Conservation (phyloP, 2,797 vertebrate species). For the Microtus californicus region DNA sequence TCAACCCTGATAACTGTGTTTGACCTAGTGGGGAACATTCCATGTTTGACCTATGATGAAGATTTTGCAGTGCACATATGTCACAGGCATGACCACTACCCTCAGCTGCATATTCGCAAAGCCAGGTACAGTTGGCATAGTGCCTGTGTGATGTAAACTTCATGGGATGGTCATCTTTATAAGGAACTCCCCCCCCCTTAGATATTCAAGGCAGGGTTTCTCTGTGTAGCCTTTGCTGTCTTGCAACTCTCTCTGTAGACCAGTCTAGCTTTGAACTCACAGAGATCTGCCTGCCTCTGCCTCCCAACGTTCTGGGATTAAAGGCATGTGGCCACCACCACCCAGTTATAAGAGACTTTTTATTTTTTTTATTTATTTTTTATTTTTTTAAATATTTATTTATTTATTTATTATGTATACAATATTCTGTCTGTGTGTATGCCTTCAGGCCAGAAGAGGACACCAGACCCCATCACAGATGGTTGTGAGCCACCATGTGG, state of each 20-base stretch:
- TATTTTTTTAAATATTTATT: no score
- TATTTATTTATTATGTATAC: no score
- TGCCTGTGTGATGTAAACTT: background rate
- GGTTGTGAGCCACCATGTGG: no score
- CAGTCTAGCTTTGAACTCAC: background rate
- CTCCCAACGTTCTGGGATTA: background rate
- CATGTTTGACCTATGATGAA: constrained; percentile 17
- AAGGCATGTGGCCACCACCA: background rate
- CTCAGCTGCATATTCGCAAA: constrained; percentile 88
- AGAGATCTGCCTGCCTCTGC: background rate
- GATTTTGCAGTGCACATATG: constrained; percentile 88
- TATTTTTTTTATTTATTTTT: no score
- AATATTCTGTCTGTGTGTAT: no score
- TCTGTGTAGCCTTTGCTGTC: background rate
- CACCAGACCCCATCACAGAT: no score
- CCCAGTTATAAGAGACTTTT: background rate
- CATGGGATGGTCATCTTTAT: background rate
- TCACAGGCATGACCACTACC: constrained; percentile 87
- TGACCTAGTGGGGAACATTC: constrained; percentile 84
- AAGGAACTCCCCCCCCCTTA: background rate
- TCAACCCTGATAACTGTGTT: constrained; percentile 88
- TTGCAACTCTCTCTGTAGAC: background rate
- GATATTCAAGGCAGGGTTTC: background rate
- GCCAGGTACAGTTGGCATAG: constrained; percentile 89
- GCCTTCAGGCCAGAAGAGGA: no score